Conservation (phyloP, 2,113 vertebrate genomes). For the Aythya baeri region DNA sequence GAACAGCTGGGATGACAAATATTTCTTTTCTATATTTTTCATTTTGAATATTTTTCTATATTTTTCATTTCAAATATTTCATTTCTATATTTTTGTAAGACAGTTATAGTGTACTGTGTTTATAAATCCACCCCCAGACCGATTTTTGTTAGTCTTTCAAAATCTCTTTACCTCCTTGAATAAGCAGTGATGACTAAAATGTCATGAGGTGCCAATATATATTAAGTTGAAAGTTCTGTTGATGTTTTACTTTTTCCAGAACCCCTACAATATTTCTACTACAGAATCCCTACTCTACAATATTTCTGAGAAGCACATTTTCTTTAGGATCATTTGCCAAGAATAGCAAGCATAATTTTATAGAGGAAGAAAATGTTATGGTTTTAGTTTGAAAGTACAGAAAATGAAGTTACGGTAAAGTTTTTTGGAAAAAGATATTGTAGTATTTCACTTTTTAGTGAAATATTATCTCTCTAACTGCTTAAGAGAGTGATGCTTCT, state of each 20-base stretch:
- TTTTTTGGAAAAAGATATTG: background rate
- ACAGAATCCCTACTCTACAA: background rate
- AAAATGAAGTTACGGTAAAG: conserved; percentile 39
- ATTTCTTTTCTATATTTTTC: conserved; percentile 42
- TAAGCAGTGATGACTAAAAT: conserved; percentile 44
- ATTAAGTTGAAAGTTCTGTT: conserved; percentile 60
- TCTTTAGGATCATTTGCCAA: conserved; percentile 38
- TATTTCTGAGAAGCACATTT: conserved; percentile 39
- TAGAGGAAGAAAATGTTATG: background rate
- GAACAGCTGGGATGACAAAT: conserved; percentile 13
- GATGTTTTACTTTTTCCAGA: conserved; percentile 57
- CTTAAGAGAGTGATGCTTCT: background rate
- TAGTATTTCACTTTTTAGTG: conserved; percentile 12
- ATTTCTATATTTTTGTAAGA: conserved; percentile 53
- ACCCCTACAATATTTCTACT: background rate
- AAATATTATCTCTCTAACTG: background rate
- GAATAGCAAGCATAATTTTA: conserved; percentile 44
- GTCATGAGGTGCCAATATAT: conserved; percentile 53
- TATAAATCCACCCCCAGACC: conserved; percentile 34
- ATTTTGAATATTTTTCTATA: background rate
- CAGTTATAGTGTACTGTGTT: conserved; percentile 4
- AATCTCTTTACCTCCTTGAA: conserved; percentile 46
- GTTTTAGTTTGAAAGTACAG: conserved; percentile 26
- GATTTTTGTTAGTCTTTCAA: conserved; percentile 44
- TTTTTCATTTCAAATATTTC: conserved; percentile 24